Evolutionary conservation across 2,888 invertebrate species (phyloP).

Genomic region (Stomorhina lunata): DNA sequence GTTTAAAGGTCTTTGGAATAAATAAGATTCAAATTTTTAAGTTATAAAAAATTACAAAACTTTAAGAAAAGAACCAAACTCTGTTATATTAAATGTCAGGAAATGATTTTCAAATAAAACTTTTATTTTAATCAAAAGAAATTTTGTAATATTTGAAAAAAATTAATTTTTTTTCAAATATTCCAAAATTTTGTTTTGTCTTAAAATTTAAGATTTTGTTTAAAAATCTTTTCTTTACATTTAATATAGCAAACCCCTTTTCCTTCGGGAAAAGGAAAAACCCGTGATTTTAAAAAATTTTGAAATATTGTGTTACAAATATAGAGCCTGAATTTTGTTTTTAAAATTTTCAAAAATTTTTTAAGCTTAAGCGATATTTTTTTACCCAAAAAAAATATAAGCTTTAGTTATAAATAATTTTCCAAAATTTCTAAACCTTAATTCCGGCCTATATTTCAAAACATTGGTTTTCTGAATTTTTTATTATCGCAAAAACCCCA

Average conservation of each 20-base stretch:
- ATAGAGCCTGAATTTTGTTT: not conserved
- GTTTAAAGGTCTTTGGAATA: not conserved
- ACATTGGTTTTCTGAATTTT: constrained; percentile 37
- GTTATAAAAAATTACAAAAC: constrained; percentile 4
- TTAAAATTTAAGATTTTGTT: not conserved
- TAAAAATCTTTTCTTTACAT: not conserved
- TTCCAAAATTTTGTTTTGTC: not conserved
- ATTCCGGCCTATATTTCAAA: not conserved
- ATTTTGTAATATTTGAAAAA: constrained; percentile 35
- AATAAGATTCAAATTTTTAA: constrained; percentile 8
- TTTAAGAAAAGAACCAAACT: constrained; percentile 10
- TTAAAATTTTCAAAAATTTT: not conserved
- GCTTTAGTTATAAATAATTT: constrained; percentile 10
- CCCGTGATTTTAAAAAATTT: constrained; percentile 41
- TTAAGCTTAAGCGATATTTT: constrained; percentile 26
- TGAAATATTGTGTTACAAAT: constrained; percentile 32
- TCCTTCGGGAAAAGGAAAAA: not conserved
- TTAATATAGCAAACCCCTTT: constrained; percentile 44
- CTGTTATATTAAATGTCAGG: constrained; percentile 33
- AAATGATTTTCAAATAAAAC: not conserved
- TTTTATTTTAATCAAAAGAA: constrained; percentile 66
- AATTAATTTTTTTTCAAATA: constrained; percentile 17
- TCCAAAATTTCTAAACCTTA: constrained; percentile 6
- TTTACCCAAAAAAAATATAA: not conserved
- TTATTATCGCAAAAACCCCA: constrained; percentile 36